Conservation (phyloP, 2,888 invertebrate species). For the Limnephilus lunatus region DNA sequence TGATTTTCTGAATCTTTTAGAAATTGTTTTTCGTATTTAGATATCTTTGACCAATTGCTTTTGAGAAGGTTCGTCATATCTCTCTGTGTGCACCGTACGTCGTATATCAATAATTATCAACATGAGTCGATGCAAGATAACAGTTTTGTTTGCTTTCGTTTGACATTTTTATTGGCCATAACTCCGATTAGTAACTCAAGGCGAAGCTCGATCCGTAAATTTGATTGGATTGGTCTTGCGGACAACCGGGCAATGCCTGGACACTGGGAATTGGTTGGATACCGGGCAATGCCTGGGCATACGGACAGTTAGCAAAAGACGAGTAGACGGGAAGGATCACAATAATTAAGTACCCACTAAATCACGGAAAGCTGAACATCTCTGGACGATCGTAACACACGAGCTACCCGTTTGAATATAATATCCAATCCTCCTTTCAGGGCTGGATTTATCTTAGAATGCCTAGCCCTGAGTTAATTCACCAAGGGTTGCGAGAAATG, state of each 20-base stretch:
- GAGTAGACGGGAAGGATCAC: background rate
- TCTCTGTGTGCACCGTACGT: background rate
- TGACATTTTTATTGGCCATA: slow-evolving; percentile 60
- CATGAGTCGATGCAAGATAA: slow-evolving; percentile 17
- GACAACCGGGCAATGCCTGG: background rate
- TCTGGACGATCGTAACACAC: background rate
- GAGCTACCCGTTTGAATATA: background rate
- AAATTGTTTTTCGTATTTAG: too few species aligned
- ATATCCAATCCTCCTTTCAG: background rate
- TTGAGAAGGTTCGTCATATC: background rate
- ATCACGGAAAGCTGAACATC: background rate
- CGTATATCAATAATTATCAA: background rate
- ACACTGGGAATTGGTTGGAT: background rate
- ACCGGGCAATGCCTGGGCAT: background rate
- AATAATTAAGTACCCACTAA: background rate
- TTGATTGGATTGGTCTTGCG: slow-evolving; percentile 48
- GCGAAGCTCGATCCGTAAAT: slow-evolving; percentile 50
- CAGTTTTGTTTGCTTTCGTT: slow-evolving; percentile 57
- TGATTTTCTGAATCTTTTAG: too few species aligned
- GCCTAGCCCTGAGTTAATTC: background rate
- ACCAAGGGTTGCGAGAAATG: background rate
- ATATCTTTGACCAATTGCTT: too few species aligned
- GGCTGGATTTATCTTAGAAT: background rate
- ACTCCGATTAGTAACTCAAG: slow-evolving; percentile 46
- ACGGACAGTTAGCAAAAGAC: too few species aligned